Conservation (phyloP, 1,140 invertebrate species). For the Zaprionus lachaisei region DNA sequence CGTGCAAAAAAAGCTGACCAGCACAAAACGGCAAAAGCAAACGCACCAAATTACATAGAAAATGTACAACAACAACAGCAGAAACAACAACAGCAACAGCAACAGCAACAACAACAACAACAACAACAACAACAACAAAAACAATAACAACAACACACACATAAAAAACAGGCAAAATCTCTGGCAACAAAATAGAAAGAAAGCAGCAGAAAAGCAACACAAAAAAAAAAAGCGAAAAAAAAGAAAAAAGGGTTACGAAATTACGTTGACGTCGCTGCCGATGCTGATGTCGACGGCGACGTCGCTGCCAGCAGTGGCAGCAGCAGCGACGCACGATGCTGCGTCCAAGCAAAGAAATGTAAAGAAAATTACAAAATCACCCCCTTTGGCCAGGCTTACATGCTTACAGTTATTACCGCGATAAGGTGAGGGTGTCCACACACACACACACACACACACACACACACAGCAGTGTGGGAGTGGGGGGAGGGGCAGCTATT, state of each 20-base stretch:
- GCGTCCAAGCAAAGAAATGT: slow-evolving; percentile 71
- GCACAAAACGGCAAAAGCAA: slow-evolving; percentile 65
- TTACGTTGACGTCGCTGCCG: slow-evolving; percentile 33
- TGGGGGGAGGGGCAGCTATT: background rate
- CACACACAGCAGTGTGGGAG: background rate
- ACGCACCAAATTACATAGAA: slow-evolving; percentile 78
- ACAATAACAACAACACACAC: slow-evolving; percentile 20
- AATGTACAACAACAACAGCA: slow-evolving; percentile 58
- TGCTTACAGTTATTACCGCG: slow-evolving; percentile 82
- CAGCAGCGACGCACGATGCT: background rate
- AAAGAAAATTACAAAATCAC: slow-evolving; percentile 82
- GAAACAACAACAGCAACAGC: slow-evolving; percentile 18
- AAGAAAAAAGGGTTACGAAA: slow-evolving; percentile 58
- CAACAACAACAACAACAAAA: slow-evolving; percentile 10
- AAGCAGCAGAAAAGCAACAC: background rate
- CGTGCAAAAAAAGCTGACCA: slow-evolving; percentile 80
- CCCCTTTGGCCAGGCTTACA: slow-evolving; percentile 81
- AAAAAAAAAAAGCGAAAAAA: slow-evolving; percentile 24
- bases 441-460: slow-evolving; percentile 13
- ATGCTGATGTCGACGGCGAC: background rate
- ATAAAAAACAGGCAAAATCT: slow-evolving; percentile 68
- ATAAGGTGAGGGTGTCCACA: slow-evolving; percentile 59
- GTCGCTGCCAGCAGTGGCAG: background rate
- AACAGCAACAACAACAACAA: slow-evolving; percentile 2
- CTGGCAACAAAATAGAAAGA: slow-evolving; percentile 48